These are phyloP conservation scores for Pelusios castaneus DNA, from an alignment of 2,113 vertebrate genomes.

Conservation along the genomic window DNA sequence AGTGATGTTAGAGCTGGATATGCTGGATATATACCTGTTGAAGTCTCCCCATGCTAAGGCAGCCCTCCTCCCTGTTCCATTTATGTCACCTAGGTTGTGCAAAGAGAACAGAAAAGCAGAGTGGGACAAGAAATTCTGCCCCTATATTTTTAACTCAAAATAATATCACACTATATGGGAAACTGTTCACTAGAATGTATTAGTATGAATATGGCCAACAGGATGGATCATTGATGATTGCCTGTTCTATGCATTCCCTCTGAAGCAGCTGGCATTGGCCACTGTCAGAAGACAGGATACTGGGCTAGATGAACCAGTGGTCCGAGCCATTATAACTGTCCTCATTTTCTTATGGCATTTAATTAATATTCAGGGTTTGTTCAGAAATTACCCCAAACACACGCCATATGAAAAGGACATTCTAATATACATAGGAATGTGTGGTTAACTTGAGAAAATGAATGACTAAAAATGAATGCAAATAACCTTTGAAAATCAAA, in stretches of 20 bases:
- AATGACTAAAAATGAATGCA: background rate
- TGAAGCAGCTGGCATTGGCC: too few species aligned
- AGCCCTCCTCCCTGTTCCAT: background rate
- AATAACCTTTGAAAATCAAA: background rate
- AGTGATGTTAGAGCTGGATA: background rate
- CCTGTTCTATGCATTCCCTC: too few species aligned
- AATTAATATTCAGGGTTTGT: background rate
- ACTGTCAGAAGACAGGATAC: too few species aligned
- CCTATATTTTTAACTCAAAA: background rate
- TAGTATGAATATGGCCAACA: background rate
- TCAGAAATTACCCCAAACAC: background rate
- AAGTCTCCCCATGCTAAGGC: background rate
- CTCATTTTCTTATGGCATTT: too few species aligned
- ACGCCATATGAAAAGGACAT: background rate
- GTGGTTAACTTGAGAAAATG: background rate
- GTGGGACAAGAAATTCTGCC: background rate
- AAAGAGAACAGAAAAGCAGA: background rate
- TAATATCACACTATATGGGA: background rate
- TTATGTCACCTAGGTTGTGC: background rate
- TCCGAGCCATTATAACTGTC: too few species aligned
- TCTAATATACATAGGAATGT: background rate
- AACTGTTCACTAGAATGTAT: background rate
- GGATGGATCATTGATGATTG: too few species aligned
- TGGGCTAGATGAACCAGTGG: too few species aligned
- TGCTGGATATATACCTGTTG: background rate